These are phyloP conservation scores for Hyles euphorbiae DNA, from an alignment of 1,140 invertebrate genomes.

Conservation along the genomic window DNA sequence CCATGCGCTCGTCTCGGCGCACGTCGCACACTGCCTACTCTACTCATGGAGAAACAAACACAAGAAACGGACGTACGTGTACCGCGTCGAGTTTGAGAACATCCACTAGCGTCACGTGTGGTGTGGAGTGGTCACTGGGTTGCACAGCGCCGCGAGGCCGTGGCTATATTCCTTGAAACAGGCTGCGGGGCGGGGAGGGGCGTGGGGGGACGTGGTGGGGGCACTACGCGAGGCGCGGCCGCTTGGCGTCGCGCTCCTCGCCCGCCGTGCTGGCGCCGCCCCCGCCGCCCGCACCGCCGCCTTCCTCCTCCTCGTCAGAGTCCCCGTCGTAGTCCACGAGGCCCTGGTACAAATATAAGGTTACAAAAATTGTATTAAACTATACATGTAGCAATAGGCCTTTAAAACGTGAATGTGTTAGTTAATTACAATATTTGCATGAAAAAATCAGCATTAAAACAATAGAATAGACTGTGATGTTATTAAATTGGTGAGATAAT, in stretches of 20 bases:
- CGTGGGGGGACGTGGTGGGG: not conserved
- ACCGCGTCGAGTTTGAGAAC: not conserved
- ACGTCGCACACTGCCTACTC: not conserved
- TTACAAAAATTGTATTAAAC: too few species aligned
- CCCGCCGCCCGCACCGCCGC: conserved; percentile 77
- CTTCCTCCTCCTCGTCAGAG: conserved; percentile 95
- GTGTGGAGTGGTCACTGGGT: conserved; percentile 14
- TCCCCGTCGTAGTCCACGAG: conserved; percentile 97
- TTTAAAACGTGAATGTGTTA: too few species aligned
- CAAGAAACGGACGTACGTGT: not conserved
- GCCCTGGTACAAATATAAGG: conserved; percentile 76
- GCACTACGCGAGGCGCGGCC: conserved; percentile 68
- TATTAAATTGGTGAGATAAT: not conserved
- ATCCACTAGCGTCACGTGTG: not conserved
- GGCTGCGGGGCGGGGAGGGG: conserved; percentile 4
- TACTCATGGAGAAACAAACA: not conserved
- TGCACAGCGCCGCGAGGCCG: conserved; percentile 37
- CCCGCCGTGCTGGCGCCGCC: conserved; percentile 14
- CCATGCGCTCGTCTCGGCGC: too few species aligned
- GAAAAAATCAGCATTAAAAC: too few species aligned
- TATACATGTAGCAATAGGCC: too few species aligned
- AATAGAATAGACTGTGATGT: too few species aligned
- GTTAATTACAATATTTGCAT: too few species aligned
- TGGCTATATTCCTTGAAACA: conserved; percentile 59
- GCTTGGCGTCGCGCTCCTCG: conserved; percentile 59